Percentiles rank a stretch among this genome's conserved stretches.
Conservation (phyloP, 23 tunicate genomes). For the Clavelina lepadiformis region DNA sequence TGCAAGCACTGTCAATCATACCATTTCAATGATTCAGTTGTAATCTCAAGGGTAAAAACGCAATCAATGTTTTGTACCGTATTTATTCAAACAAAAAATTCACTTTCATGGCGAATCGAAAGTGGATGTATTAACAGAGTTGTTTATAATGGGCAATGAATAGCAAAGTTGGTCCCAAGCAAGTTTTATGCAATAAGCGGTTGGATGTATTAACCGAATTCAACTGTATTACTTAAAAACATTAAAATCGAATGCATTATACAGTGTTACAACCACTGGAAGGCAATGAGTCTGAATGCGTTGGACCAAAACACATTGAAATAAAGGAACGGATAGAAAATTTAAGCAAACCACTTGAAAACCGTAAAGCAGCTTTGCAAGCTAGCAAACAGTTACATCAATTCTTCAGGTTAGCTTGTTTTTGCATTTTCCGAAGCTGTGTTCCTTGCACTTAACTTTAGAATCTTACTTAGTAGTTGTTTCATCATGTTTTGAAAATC, state of each 20-base stretch:
- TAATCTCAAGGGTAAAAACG: no score
- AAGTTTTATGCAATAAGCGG: not conserved
- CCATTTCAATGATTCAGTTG: no score
- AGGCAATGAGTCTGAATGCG: constrained; percentile 42
- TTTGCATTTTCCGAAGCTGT: not conserved
- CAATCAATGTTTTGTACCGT: no score
- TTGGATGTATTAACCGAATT: not conserved
- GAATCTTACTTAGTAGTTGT: not conserved
- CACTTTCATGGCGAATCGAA: no score
- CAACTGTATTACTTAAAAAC: not conserved
- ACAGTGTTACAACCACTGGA: constrained; percentile 15
- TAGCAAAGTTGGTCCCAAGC: no score
- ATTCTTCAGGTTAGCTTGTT: constrained; percentile 48
- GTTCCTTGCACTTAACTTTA: not conserved
- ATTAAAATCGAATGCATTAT: not conserved
- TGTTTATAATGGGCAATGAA: no score
- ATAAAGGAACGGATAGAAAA: constrained; percentile 53
- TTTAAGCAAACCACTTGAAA: constrained; percentile 38
- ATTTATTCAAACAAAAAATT: no score
- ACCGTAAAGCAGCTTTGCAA: constrained; percentile 48
- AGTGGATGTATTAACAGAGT: no score
- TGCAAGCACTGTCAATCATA: no score
- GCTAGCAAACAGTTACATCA: constrained; percentile 79
- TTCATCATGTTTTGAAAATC: not conserved
- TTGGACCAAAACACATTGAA: constrained; percentile 32